Evolutionary conservation across 2,888 invertebrate genomes (phyloP), one percentile per base, ranked within the genome.

Genomic region (Amiota minor): DNA sequence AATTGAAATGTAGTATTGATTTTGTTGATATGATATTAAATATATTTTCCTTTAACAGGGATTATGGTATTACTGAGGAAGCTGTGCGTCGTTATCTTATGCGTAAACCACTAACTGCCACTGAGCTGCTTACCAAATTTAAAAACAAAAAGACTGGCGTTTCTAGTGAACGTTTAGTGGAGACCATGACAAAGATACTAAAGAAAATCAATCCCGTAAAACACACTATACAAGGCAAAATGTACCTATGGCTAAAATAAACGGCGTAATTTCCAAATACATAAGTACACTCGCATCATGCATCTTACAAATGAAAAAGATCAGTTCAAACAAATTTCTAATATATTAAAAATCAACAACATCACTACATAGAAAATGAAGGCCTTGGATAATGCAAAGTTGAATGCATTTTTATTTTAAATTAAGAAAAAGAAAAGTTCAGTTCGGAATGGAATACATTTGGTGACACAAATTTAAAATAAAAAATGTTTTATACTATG

Each of bases 41-140:
- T 10, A 6, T 10, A 45, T 71, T 71, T 69, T 35, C 6, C n/a
- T 72, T 61, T 70, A 75, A 56, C 87, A 95, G 95, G 87, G 96
- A 96, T 82, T 95, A 95, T 87, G 96, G 96, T 70, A 97, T 98
- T 53, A 97, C 97, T 0, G 98, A 98, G 88, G 98, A 98, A 84
- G 96, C 97, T 0, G 97, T 99, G 9, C 92, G 98, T 2, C 93
- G 98, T 16, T 99, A 99, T 90, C 91, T 99, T 49, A 95, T 96
- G 89, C 93, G 99, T 11, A 99, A 99, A 87, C 99, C 99, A 0
- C 98, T 99, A 95, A 99, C 99, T 0, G 96, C 98, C 0, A 98
- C 97, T 0, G 98, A 99, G 87, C 91, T 98, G 49, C 90, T 98
- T 61, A 97, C 97, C 78, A 98, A 98, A 91, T 97, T 98, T 91